Evolutionary conservation across 1,140 invertebrate species (phyloP).

Genomic region (Zaprionus kolodkinae): DNA sequence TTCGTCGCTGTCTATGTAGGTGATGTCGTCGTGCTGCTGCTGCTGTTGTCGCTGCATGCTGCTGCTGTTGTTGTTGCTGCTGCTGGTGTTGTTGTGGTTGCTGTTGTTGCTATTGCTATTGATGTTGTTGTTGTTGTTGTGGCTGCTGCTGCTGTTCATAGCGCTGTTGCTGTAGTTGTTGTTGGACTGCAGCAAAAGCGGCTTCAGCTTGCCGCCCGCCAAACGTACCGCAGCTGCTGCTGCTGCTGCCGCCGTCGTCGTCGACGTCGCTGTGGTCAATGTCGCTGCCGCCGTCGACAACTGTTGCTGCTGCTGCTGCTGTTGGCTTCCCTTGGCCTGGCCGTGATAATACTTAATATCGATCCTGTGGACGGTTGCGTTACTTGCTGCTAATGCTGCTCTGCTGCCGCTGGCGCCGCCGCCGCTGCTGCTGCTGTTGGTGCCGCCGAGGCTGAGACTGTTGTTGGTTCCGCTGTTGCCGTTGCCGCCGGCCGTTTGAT

Average conservation of each 20-base stretch:
- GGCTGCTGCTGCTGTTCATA: slow-evolving; percentile 21
- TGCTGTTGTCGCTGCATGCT: slow-evolving; percentile 61
- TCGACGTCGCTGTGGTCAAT: neutral
- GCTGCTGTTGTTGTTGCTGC: slow-evolving; percentile 48
- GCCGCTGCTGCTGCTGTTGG: slow-evolving; percentile 14
- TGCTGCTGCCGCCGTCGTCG: slow-evolving; percentile 5
- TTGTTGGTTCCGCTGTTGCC: slow-evolving; percentile 39
- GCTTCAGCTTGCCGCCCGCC: slow-evolving; percentile 35
- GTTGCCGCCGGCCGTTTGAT: slow-evolving; percentile 48
- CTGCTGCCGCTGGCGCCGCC: neutral
- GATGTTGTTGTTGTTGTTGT: slow-evolving; percentile 13
- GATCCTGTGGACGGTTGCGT: slow-evolving; percentile 57
- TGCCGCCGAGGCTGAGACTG: slow-evolving; percentile 25
- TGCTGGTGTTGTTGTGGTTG: slow-evolving; percentile 26
- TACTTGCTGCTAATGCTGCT: slow-evolving; percentile 28
- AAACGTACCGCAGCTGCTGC: slow-evolving; percentile 17
- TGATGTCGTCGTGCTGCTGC: slow-evolving; percentile 77
- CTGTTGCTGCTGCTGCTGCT: slow-evolving; percentile 17
- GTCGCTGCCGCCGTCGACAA: neutral
- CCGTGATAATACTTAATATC: slow-evolving; percentile 56
- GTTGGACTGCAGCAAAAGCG: slow-evolving; percentile 34
- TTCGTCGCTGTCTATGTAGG: slow-evolving; percentile 82
- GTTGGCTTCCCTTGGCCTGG: slow-evolving; percentile 11
- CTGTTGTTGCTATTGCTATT: slow-evolving; percentile 22
- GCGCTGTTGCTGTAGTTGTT: slow-evolving; percentile 32